phyloP scores from a whole-genome alignment of 2,888 invertebrate genomes.

The Nebria brevicollis region DNA sequence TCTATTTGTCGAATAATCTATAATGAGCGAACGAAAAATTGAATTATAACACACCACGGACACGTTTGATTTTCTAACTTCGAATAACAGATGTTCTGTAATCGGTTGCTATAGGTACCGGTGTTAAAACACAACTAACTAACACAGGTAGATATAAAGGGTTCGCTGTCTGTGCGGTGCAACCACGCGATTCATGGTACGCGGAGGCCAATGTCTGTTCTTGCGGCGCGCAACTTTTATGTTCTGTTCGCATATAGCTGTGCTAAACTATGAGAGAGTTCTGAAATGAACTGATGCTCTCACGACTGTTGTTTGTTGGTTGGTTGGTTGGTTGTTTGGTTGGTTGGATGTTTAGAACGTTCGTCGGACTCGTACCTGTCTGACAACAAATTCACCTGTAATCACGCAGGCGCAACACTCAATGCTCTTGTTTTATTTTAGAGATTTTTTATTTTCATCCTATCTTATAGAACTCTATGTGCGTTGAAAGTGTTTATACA shows the following conservation, averaged over 20 bases:
- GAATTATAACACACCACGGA: background rate
- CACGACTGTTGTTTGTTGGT: background rate
- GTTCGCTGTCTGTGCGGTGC: background rate
- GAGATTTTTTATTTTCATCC: background rate
- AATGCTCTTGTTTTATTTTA: slow-evolving; percentile 20
- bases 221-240: slow-evolving; percentile 5
- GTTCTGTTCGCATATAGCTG: background rate
- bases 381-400: slow-evolving; percentile 21
- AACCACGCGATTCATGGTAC: slow-evolving; percentile 20
- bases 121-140: background rate
- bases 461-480: background rate
- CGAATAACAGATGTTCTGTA: background rate
- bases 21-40: background rate
- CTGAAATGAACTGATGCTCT: background rate
- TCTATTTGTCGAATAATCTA: background rate
- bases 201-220: slow-evolving; percentile 22
- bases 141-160: background rate
- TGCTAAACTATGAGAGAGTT: slow-evolving; percentile 14
- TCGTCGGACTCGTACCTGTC: slow-evolving; percentile 5
- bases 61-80: background rate
- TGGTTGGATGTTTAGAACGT: background rate
- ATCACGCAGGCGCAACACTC: slow-evolving; percentile 4
- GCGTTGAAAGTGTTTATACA: background rate
- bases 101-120: background rate
- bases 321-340: background rate